Evolutionary conservation across 2,113 vertebrate genomes (phyloP), one percentile per base, ranked within the genome.

Genomic region (Vulpes vulpes): DNA sequence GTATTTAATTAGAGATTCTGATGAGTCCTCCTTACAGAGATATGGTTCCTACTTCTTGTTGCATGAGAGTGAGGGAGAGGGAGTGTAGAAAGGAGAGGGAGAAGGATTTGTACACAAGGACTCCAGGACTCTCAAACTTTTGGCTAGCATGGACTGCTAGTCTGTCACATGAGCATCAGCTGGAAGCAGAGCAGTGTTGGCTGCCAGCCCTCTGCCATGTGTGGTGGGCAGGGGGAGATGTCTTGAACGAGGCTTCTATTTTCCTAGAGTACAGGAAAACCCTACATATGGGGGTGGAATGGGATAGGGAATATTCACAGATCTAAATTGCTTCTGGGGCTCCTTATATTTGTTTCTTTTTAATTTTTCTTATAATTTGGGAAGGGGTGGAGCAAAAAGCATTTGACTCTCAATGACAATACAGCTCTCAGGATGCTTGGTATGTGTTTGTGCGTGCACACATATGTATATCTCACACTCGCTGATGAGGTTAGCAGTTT

Each of bases 1-100:
- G 98, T 98, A 98, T 98, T 99, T 99, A 99, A 99, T 99, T 98
- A 99, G 98, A 98, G 98, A 98, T 98, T 98, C 96, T 98, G 97
- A 99, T 97, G 98, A 98, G 98, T 98, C 98, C 98, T 98, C 96
- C 89, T 97, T 98, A 94, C 98, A 98, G 97, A 98, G 97, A 97
- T 64, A 85, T 89, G 97, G 79, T 98, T 98, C 96, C 96, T 83
- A 59, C 64, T 97, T 91, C 23, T 59, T 85, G 76, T 53, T 95
- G 81, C 0, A 0, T 8, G 67, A 90, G 67, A 57, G 32, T 43
- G 19, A 35, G 53, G 49, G 49, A 23, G 35, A 59, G 43, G 14
- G 10, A 0, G 4, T 2, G 8, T 57, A 7, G 11, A 8, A 30
- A 43, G 64, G 38, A 25, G 16, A 0, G 6, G 0, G 7, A 57